Conservation (phyloP, 2,888 invertebrate species). For the Thymelicus sylvestris region DNA sequence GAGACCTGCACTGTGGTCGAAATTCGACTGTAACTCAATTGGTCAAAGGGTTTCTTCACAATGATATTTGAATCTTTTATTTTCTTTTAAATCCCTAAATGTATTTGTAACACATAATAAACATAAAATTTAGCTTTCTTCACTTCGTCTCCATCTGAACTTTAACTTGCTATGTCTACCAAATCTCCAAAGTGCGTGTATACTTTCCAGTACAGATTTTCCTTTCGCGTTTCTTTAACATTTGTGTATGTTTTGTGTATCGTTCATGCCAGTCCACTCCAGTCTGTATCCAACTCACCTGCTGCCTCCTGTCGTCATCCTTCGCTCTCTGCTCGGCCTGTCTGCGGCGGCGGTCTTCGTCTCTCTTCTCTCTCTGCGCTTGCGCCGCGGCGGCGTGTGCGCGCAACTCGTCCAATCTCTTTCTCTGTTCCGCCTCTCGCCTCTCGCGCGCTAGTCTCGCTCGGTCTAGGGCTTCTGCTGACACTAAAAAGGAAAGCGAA, state of each 20-base stretch:
- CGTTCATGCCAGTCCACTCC: neutral
- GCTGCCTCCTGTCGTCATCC: conserved; percentile 87
- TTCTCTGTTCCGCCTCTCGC: conserved; percentile 95
- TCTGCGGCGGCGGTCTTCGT: conserved; percentile 91
- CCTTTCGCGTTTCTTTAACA: too few species aligned
- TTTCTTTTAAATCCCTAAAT: too few species aligned
- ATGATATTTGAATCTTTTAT: too few species aligned
- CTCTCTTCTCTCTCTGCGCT: conserved; percentile 94
- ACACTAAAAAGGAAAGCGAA: neutral
- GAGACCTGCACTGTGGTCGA: too few species aligned
- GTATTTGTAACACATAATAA: too few species aligned
- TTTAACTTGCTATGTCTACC: too few species aligned
- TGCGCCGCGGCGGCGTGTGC: conserved; percentile 95
- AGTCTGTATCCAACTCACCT: conserved; percentile 39
- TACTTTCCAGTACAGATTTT: too few species aligned
- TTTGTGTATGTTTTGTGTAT: neutral
- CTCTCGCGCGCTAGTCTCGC: conserved; percentile 91
- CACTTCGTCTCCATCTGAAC: too few species aligned
- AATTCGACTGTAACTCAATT: too few species aligned
- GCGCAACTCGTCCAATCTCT: conserved; percentile 94
- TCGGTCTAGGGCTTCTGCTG: conserved; percentile 84
- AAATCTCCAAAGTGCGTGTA: too few species aligned
- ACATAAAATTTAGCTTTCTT: too few species aligned
- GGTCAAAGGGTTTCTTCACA: too few species aligned
- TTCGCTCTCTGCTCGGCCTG: conserved; percentile 92